Percentiles rank a stretch among this genome's conserved stretches.
These are phyloP conservation scores for Bibio marci DNA, from an alignment of 2,888 invertebrate species.

Conservation along the genomic window DNA sequence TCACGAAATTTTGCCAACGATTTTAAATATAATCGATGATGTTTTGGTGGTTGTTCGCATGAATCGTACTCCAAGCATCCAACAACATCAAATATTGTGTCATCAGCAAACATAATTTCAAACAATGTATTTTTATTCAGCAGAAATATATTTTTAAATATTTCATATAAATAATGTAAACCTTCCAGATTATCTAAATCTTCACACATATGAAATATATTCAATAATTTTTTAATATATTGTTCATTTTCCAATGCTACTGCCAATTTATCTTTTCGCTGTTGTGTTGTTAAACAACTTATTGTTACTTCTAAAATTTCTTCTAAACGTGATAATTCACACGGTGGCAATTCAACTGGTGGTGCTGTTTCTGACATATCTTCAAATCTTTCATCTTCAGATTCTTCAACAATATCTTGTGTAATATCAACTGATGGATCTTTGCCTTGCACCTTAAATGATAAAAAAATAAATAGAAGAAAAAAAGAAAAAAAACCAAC, in stretches of 20 bases:
- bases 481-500: conserved; percentile 2
- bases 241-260: conserved; percentile 84
- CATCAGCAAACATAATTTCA: conserved; percentile 95
- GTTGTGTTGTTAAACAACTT: conserved; percentile 73
- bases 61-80: conserved; percentile 98
- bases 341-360: conserved; percentile 86
- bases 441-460: conserved; percentile 96
- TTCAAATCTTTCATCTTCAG: conserved; percentile 92
- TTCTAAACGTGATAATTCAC: conserved; percentile 82
- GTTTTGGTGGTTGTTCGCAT: conserved; percentile 63
- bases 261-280: conserved; percentile 87
- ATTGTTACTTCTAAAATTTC: conserved; percentile 88
- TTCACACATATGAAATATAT: conserved; percentile 93
- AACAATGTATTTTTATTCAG: conserved; percentile 94
- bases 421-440: conserved; percentile 97
- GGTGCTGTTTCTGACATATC: conserved; percentile 91
- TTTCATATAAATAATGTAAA: conserved; percentile 89
- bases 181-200: conserved; percentile 90
- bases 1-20: conserved; percentile 83
- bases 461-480: too few relatives aligned
- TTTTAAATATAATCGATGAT: conserved; percentile 90
- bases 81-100: conserved; percentile 92
- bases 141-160: conserved; percentile 96
- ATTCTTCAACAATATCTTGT: conserved; percentile 90
- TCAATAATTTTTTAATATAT: conserved; percentile 87